Evolutionary conservation across 1,140 invertebrate genomes (phyloP).

Genomic region (Eciton burchellii): DNA sequence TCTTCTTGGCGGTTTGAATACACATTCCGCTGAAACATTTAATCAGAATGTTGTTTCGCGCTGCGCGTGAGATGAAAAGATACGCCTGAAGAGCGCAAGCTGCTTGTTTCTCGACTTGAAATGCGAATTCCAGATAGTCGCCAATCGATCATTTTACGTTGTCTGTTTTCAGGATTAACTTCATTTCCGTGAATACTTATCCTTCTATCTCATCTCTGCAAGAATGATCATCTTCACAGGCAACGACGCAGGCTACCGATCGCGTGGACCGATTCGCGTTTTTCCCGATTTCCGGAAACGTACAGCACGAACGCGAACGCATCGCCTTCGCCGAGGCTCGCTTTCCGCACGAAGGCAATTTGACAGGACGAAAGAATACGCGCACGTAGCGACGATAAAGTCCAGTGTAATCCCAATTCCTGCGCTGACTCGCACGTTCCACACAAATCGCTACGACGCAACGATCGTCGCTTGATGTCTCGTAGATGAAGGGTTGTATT

Average conservation of each 20-base stretch:
- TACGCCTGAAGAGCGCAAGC: neutral
- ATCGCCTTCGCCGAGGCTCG: neutral
- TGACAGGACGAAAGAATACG: conserved; percentile 65
- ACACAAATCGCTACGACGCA: neutral
- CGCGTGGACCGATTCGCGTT: neutral
- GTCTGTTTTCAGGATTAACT: neutral
- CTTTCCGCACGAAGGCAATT: conserved; percentile 48
- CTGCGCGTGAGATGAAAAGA: neutral
- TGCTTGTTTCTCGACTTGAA: neutral
- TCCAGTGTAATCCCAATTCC: conserved; percentile 59
- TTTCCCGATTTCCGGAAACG: conserved; percentile 32
- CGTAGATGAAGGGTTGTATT: conserved; percentile 29
- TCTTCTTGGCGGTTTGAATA: neutral
- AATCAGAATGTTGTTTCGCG: neutral
- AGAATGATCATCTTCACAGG: conserved; percentile 23
- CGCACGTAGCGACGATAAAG: conserved; percentile 57
- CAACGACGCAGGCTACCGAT: conserved; percentile 50
- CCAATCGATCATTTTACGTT: neutral
- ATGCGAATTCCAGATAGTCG: no score
- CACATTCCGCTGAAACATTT: conserved; percentile 5
- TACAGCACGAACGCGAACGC: conserved; percentile 5
- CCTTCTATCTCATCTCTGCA: neutral
- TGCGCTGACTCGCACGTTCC: neutral
- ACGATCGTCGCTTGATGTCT: conserved; percentile 23
- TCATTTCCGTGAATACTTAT: neutral